Base-by-base conservation (phyloP, 1,140 invertebrate species). In the Drosophila virilis region DNA sequence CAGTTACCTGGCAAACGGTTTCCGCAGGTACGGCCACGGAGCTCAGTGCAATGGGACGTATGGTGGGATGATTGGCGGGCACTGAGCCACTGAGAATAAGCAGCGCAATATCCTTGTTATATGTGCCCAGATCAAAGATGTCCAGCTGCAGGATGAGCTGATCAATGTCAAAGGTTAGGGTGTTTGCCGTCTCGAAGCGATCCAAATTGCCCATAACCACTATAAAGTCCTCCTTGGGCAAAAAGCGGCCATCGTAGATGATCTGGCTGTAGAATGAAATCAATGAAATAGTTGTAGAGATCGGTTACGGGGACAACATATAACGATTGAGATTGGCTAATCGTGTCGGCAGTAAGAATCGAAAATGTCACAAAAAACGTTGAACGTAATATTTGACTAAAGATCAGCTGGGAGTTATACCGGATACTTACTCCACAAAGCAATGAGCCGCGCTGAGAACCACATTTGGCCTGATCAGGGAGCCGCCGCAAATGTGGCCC, bases 361-460 rank as follows among this genome's bases (percentile, higher is more conserved):
- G 2, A 2, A 22, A 22, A 4, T 22, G 22, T 22, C 22, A 4
- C 22, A 22, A 22, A 22, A 22, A 22, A 3, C 4, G 0, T 22
- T 17, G n/a, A n/a, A n/a, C n/a, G n/a, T n/a, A n/a, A n/a, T n/a
- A n/a, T n/a, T n/a, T n/a, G n/a, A n/a, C n/a, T n/a, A n/a, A n/a
- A n/a, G n/a, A 28, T 58, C 17, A 12, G 12, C 8, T 32, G 6
- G 5, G 0, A n/a, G 8, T 15, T 51, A 33, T 6, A 12, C 28
- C 5, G 4, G 0, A 0, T 1, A 85, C 90, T 89, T 64, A 92
- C 91, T 92, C 74, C 28, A 89, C 77, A 74, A 94, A 92, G 32
- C 94, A 93, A 78, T 94, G 91, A 35, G 93, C 92, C 9, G 94
- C 94, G 15, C 91, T 90, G 0, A 93, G 68, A 2, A 93, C 82